phyloP scores from a whole-genome alignment of 2,888 invertebrate genomes.

The Orchesellides sinensis region DNA sequence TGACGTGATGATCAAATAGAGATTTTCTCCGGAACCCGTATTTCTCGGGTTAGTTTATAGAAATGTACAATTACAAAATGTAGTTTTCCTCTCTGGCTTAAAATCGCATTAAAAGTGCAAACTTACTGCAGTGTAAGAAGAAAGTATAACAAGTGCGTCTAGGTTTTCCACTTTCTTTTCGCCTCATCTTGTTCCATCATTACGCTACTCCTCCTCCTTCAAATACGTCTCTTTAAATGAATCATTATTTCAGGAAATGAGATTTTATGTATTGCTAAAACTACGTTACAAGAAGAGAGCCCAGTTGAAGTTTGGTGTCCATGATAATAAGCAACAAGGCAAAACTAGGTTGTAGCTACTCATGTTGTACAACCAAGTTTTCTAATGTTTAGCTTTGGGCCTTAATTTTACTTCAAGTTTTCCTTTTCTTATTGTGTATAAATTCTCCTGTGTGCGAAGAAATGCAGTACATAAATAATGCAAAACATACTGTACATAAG shows the following conservation, averaged over 20 bases:
- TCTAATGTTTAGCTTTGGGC: not conserved
- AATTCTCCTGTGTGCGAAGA: not conserved
- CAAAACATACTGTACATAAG: not conserved
- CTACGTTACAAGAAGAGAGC: not conserved
- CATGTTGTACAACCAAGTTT: not conserved
- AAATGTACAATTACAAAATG: no score
- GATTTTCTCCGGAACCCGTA: no score
- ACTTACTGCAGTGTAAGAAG: not conserved
- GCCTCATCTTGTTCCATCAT: constrained; percentile 14
- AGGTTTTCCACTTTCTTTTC: not conserved
- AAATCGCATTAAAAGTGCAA: not conserved
- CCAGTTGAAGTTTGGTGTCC: not conserved
- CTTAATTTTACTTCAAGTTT: not conserved
- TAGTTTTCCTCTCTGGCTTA: not conserved
- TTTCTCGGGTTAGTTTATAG: no score
- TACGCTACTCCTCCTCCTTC: constrained; percentile 23
- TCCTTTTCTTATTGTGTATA: not conserved
- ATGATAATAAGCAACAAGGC: no score
- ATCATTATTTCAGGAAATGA: constrained; percentile 59
- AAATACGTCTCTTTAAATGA: constrained; percentile 50
- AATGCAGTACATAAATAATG: not conserved
- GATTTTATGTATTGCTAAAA: constrained; percentile 44
- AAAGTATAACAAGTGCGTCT: not conserved
- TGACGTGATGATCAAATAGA: no score
- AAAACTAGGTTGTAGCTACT: not conserved